Percentiles rank a stretch among this genome's conserved stretches.
phyloP scores from a whole-genome alignment of 1,140 invertebrate species.

The Eriosoma lanigerum region DNA sequence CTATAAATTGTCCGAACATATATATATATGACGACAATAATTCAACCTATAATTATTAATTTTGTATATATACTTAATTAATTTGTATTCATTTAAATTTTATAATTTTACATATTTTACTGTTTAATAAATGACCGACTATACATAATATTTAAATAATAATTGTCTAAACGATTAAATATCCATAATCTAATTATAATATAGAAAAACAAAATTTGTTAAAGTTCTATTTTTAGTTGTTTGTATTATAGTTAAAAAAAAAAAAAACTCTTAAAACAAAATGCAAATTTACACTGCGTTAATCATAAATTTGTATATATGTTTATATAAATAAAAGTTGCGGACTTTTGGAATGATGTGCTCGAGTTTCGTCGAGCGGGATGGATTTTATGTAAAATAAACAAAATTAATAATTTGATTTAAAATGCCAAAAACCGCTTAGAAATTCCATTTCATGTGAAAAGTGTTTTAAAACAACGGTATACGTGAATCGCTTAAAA shows the following conservation, averaged over 20 bases:
- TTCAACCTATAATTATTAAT: too few relatives aligned
- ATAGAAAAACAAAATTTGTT: too few relatives aligned
- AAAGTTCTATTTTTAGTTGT: not conserved
- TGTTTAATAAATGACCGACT: too few relatives aligned
- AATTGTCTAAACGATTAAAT: too few relatives aligned
- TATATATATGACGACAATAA: too few relatives aligned
- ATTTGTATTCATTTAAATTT: too few relatives aligned
- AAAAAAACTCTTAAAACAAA: not conserved
- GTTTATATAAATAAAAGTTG: conserved; percentile 10
- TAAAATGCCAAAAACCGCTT: not conserved
- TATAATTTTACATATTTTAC: too few relatives aligned
- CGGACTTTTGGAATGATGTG: not conserved
- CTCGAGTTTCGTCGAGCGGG: not conserved
- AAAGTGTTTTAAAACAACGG: conserved; percentile 20
- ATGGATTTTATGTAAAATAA: conserved; percentile 28
- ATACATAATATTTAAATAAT: too few relatives aligned
- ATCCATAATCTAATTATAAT: too few relatives aligned
- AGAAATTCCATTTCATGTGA: conserved; percentile 5
- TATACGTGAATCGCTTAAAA: not conserved
- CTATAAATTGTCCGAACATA: too few relatives aligned
- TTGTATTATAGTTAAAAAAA: not conserved
- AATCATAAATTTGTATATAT: not conserved
- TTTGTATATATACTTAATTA: too few relatives aligned
- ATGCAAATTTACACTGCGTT: not conserved
- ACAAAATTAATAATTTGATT: conserved; percentile 39